Conservation (phyloP, 2,797 vertebrate genomes). For the Podarcis lilfordi region DNA sequence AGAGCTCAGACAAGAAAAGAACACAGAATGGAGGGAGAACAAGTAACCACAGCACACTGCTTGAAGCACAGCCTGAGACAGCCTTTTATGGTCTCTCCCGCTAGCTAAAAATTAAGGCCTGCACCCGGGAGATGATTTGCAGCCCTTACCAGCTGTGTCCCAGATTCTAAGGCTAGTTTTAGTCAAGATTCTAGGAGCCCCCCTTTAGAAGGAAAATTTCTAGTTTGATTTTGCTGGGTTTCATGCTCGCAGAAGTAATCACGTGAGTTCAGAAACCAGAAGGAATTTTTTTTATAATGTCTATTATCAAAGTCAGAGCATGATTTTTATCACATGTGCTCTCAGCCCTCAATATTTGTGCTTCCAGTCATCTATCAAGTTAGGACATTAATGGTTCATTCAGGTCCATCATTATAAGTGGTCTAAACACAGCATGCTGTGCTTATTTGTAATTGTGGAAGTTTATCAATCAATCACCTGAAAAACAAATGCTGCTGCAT, state of each 20-base stretch:
- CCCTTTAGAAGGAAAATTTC: not conserved
- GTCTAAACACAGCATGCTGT: not conserved
- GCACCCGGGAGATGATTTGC: too few relatives aligned
- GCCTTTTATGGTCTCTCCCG: not conserved
- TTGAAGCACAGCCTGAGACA: not conserved
- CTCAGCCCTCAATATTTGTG: not conserved
- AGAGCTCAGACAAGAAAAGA: too few relatives aligned
- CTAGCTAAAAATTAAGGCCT: not conserved
- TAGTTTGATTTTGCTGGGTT: not conserved
- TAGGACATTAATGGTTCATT: not conserved
- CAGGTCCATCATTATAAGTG: not conserved
- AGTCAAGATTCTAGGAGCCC: too few relatives aligned
- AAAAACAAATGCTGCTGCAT: not conserved
- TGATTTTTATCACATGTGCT: not conserved
- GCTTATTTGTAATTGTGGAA: not conserved
- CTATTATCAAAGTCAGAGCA: not conserved
- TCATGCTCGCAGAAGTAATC: not conserved
- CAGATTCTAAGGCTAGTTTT: not conserved
- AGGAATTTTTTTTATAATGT: not conserved
- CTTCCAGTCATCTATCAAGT: not conserved
- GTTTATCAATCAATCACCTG: not conserved
- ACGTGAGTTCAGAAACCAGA: not conserved
- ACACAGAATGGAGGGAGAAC: too few relatives aligned
- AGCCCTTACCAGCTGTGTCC: not conserved
- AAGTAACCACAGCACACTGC: too few relatives aligned